These are phyloP conservation scores for Lepus americanus DNA, from an alignment of 2,113 vertebrate species.

Conservation along the genomic window DNA sequence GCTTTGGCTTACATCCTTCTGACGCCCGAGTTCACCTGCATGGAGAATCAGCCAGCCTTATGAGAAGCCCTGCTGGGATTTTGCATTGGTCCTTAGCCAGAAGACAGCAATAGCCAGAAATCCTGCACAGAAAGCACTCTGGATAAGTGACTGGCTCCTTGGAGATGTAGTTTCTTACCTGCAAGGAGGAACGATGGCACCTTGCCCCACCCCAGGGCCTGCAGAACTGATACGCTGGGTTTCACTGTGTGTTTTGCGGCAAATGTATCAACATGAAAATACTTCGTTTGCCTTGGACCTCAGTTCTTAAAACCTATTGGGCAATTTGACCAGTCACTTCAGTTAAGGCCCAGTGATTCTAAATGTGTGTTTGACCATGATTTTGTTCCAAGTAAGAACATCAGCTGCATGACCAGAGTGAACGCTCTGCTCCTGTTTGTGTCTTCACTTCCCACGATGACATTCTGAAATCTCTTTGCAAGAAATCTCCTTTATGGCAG, in stretches of 20 bases:
- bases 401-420: not conserved
- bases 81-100: not conserved
- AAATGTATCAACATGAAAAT: not conserved
- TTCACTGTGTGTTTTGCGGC: not conserved
- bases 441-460: not conserved
- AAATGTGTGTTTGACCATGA: conserved; percentile 34
- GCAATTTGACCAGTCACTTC: not conserved
- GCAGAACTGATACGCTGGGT: not conserved
- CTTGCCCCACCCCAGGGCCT: not conserved
- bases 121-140: not conserved
- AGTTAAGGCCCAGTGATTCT: not conserved
- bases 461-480: not conserved
- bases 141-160: not conserved
- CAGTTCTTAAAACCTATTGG: not conserved
- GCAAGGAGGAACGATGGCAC: not conserved
- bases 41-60: not conserved
- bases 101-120: not conserved
- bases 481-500: not conserved
- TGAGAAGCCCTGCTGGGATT: not conserved
- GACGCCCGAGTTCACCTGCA: not conserved
- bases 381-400: not conserved
- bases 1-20: not conserved
- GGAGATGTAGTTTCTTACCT: not conserved
- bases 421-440: not conserved
- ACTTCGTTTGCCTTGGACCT: conserved; percentile 36